Base-by-base conservation (phyloP, 37 sponge, comb jelly and placozoan genomes). In the Aplysina aerophoba region DNA sequence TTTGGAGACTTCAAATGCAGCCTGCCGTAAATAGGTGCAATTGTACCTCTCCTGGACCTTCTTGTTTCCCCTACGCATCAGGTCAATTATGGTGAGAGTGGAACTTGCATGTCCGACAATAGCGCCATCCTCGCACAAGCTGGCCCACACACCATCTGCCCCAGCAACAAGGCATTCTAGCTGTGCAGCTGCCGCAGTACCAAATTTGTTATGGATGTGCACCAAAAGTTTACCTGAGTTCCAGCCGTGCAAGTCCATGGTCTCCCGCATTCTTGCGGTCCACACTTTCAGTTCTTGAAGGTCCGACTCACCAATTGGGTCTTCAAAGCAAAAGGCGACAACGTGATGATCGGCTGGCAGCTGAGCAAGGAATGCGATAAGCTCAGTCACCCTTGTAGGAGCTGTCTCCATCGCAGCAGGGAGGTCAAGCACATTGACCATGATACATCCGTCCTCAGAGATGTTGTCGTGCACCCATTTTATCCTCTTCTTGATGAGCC, bases 161-260 rank as follows among this genome's bases (percentile, higher is more conserved):
- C 85, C 85, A 17, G 30, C 30, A 17, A 25, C 41, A 12, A 84
- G 73, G 71, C 67, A 71, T 20, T 25, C 71, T 28, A 84, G 27
- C 34, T 58, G 74, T 15, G 72, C 13, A 21, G 85, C 85, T 4
- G 73, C 13, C 44, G 20, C 30, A 20, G 71, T 2, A 2, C 72
- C 85, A 72, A 69, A 84, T 58, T 84, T 69, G 4, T 84, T 73
- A 30, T 84, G 85, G 4, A 84, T 72, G 28, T 84, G 85, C 39
- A 84, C 25, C 31, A 84, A 8, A 4, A 84, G 36, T 37, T 72
- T 36, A 5, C 73, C 85, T 19, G 25, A 54, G n/a, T 2, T 55
- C 86, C 86, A 85, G 3, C 86, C 86, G 53, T 28, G 3, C 15
- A 56, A 19, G 15, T 80, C 62, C 86, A 85, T 85, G n/a, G 38